Base-by-base conservation (phyloP, 2,888 invertebrate genomes). In the Ophion ventricosus region DNA sequence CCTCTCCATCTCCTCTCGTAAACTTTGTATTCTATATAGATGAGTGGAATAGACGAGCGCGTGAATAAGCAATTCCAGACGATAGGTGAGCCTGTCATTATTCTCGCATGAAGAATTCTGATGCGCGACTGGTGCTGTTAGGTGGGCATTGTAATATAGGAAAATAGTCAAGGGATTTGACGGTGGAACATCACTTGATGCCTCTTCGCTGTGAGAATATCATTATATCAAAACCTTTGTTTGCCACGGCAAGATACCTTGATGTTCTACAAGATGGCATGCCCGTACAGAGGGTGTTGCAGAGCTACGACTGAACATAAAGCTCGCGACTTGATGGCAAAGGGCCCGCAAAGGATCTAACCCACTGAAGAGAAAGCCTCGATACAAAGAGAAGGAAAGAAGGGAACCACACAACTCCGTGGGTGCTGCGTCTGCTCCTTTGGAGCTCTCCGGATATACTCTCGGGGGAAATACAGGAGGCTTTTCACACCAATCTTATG, bases 81-180 rank as follows among this genome's bases (percentile, higher is more conserved):
- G 77, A 80, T 80, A 78, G 66, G 59, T 63, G 80, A 80, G 86
- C 86, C 87, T 85, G 88, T 88, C 89, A 88, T 91, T 90, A 89
- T 89, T 90, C 88, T 86, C 88, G 86, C 89, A 89, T 91, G 87
- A 90, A 91, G 87, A 90, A 90, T 91, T 90, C 88, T 89, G 87
- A 86, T 87, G 87, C 83, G 86, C 87, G 87, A 87, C 83, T 88
- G 88, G 88, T 85, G 83, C 83, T 86, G 81, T 83, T 80, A 78
- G 79, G 80, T 75, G 11, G 63, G 73, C 73, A 67, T 80, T 77
- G 69, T 56, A 25, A 70, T 57, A 56, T 56, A 49, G 20, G n/a
- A 23, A 69, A 23, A 59, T 56, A 29, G 70, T 35, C 72, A 54
- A 26, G 26, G 49, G 66, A 64, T 56, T 43, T 72, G 75, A 57